Conservation (phyloP, 2,797 vertebrate species). For the Sparidentex hasta region DNA sequence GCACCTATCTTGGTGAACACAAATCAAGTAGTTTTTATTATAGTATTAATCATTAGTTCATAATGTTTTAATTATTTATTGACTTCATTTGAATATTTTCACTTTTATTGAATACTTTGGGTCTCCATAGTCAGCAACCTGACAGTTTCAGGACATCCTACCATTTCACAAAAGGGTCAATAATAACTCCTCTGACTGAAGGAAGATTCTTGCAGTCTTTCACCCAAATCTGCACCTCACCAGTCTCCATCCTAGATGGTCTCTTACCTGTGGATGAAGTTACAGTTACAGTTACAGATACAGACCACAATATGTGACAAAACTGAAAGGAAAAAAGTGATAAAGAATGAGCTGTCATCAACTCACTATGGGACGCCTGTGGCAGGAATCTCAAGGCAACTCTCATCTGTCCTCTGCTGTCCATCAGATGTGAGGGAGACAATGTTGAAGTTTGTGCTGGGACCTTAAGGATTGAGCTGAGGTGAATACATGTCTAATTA, state of each 20-base stretch:
- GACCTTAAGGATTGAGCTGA: constrained; percentile 37
- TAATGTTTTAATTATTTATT: background rate
- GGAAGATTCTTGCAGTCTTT: constrained; percentile 93
- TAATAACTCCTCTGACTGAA: constrained; percentile 84
- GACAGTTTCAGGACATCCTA: constrained; percentile 70
- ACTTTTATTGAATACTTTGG: background rate
- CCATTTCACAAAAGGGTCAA: constrained; percentile 97
- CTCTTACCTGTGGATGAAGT: constrained; percentile 82
- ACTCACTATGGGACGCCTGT: constrained; percentile 85
- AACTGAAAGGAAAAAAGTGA: background rate
- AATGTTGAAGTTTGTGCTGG: constrained; percentile 46
- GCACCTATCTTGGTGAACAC: no score
- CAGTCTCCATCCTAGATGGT: constrained; percentile 77
- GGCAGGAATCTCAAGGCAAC: constrained; percentile 91
- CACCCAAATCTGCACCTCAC: constrained; percentile 96
- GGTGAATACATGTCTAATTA: constrained; percentile 11
- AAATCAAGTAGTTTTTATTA: background rate
- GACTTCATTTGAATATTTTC: background rate
- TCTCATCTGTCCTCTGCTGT: constrained; percentile 90
- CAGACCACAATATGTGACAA: constrained; percentile 4
- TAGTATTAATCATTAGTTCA: background rate
- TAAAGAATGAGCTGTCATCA: background rate
- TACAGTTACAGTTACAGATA: no score
- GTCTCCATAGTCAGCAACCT: background rate
- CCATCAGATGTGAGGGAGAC: constrained; percentile 71